A percentile compares a stretch with the other conserved stretches of the same genome.
These are phyloP conservation scores for Enteromius viviparus DNA, from an alignment of 2,797 vertebrate species.

Conservation along the genomic window DNA sequence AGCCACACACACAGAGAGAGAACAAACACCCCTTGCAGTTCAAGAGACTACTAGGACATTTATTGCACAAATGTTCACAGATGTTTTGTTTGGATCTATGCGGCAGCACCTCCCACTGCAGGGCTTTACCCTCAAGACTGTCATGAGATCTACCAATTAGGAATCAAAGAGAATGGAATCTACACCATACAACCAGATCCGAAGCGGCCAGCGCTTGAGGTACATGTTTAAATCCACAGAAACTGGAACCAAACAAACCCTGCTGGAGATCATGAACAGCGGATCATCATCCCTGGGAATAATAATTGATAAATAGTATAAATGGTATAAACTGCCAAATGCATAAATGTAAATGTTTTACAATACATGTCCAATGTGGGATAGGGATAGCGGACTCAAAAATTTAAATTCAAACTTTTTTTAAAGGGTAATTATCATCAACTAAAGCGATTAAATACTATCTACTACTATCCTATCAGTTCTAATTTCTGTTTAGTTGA, in stretches of 20 bases:
- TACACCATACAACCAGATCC: conserved; percentile 85
- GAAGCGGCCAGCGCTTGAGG: conserved; percentile 78
- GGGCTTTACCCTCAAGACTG: conserved; percentile 80
- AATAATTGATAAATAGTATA: neutral
- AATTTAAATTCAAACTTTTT: neutral
- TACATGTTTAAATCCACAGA: conserved; percentile 52
- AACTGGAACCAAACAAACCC: neutral
- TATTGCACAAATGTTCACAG: conserved; percentile 31
- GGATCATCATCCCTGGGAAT: neutral
- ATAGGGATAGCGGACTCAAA: neutral
- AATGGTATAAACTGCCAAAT: neutral
- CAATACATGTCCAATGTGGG: neutral
- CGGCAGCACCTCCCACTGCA: conserved; percentile 70
- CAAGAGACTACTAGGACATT: neutral
- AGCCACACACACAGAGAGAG: conserved; percentile 2
- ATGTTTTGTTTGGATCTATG: conserved; percentile 40
- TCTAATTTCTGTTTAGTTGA: neutral
- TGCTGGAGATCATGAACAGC: neutral
- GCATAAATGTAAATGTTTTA: neutral
- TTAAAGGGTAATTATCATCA: neutral
- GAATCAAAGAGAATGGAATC: conserved; percentile 84
- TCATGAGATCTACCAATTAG: conserved; percentile 81
- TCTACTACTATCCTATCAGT: neutral
- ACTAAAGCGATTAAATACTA: neutral
- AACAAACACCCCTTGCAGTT: conserved; percentile 15